These are phyloP conservation scores for Ophion costatus DNA, from an alignment of 2,888 invertebrate species.

Conservation along the genomic window DNA sequence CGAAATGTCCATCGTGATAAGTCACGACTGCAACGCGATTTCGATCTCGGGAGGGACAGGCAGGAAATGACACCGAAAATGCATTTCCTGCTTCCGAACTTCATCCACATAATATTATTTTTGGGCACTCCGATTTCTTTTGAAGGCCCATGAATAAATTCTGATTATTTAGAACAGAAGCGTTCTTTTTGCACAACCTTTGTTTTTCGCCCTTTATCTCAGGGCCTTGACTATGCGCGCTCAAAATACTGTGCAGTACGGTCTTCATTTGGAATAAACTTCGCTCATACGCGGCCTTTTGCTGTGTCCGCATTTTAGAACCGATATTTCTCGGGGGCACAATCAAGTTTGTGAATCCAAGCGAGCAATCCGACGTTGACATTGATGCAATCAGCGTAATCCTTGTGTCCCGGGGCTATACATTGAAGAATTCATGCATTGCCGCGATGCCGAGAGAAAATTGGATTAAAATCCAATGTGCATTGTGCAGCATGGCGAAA, in stretches of 20 bases:
- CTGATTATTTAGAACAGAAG: not conserved
- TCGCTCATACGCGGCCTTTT: conserved; percentile 4
- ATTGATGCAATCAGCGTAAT: conserved; percentile 46
- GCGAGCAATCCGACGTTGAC: conserved; percentile 50
- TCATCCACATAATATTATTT: not conserved
- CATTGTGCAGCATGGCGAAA: not conserved
- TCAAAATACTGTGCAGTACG: not conserved
- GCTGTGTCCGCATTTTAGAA: conserved; percentile 15
- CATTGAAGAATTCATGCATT: conserved; percentile 2
- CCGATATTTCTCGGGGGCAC: conserved; percentile 33
- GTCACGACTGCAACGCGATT: conserved; percentile 10
- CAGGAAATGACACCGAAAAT: not conserved
- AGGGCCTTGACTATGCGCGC: not conserved
- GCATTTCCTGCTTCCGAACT: not conserved
- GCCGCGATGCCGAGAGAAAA: conserved; percentile 24
- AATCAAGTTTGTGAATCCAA: conserved; percentile 53
- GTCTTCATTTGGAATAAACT: conserved; percentile 13
- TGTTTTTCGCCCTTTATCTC: not conserved
- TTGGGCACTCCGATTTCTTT: not conserved
- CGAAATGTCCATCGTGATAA: not conserved
- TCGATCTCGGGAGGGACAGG: not conserved
- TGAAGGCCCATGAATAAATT: not conserved
- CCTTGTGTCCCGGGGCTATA: conserved; percentile 2
- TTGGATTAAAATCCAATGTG: not conserved
- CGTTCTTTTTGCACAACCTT: not conserved